Conservation (phyloP, 1,140 invertebrate genomes). For the Globodera rostochiensis region DNA sequence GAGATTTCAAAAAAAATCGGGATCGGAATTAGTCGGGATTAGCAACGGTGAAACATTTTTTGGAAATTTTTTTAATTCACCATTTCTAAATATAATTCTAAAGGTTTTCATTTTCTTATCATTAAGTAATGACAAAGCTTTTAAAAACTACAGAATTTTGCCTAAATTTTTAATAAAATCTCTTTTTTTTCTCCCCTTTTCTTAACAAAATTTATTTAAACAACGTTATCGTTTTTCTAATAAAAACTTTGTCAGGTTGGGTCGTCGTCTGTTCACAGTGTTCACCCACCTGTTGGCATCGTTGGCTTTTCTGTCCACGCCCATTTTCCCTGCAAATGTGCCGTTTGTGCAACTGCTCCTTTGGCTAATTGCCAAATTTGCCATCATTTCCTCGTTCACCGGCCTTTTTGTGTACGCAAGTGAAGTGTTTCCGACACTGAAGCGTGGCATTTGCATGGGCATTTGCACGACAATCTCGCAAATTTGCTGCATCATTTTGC, state of each 20-base stretch:
- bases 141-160: too few relatives aligned
- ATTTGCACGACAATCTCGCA: slow-evolving; percentile 45
- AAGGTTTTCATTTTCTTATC: too few relatives aligned
- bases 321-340: slow-evolving; percentile 30
- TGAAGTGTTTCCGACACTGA: slow-evolving; percentile 46
- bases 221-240: too few relatives aligned
- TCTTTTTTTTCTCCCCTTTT: too few relatives aligned
- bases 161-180: too few relatives aligned
- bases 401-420: slow-evolving; percentile 46
- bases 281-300: slow-evolving; percentile 38
- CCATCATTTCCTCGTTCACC: slow-evolving; percentile 48
- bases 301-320: slow-evolving; percentile 29
- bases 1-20: background rate
- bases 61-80: too few relatives aligned
- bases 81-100: too few relatives aligned
- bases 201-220: too few relatives aligned
- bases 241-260: slow-evolving; percentile 17
- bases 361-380: slow-evolving; percentile 51
- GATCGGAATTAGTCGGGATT: slow-evolving; percentile 29
- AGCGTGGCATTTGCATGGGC: slow-evolving; percentile 52
- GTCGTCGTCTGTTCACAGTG: slow-evolving; percentile 42
- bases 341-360: slow-evolving; percentile 24
- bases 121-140: too few relatives aligned
- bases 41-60: too few relatives aligned
- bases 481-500: slow-evolving; percentile 31